phyloP scores from a whole-genome alignment of 2,113 vertebrate genomes.

The Cygnus buccinator region DNA sequence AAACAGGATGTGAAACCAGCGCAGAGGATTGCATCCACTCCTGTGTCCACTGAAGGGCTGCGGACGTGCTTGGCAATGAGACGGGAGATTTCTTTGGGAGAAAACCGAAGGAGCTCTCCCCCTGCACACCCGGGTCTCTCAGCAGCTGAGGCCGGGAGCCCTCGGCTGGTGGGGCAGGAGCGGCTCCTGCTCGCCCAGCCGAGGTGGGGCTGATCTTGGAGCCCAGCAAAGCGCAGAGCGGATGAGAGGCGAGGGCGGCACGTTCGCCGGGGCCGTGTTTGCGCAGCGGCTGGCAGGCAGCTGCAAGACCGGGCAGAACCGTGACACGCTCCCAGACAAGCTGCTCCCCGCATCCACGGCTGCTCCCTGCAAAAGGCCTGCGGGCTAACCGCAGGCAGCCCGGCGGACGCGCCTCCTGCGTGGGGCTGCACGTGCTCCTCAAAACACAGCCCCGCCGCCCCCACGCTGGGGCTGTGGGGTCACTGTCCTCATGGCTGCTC shows the following conservation, averaged over 20 bases:
- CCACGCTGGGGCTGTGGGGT: neutral
- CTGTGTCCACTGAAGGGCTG: neutral
- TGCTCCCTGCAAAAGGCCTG: neutral
- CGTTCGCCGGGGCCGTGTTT: neutral
- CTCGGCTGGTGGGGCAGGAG: neutral
- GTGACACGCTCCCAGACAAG: neutral
- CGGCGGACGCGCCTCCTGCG: neutral
- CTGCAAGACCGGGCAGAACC: conserved; percentile 61
- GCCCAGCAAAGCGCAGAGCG: neutral
- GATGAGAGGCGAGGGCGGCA: neutral
- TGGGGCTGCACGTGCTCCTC: conserved; percentile 34
- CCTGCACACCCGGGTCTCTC: rapidly evolving
- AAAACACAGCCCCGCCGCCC: neutral
- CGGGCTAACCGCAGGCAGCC: conserved; percentile 17
- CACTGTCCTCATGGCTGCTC: neutral
- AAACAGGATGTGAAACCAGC: neutral
- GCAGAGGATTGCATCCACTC: neutral
- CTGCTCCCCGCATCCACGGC: neutral
- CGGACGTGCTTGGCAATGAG: neutral
- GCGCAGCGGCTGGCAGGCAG: conserved; percentile 49
- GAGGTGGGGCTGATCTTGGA: conserved; percentile 37
- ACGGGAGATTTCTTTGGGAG: neutral
- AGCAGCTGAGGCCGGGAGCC: neutral
- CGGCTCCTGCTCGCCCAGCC: conserved; percentile 50
- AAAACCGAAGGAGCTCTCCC: neutral